A percentile compares a stretch with the other conserved stretches of the same genome.
phyloP scores from a whole-genome alignment of 2,888 invertebrate species.

The Cyaniris semiargus region DNA sequence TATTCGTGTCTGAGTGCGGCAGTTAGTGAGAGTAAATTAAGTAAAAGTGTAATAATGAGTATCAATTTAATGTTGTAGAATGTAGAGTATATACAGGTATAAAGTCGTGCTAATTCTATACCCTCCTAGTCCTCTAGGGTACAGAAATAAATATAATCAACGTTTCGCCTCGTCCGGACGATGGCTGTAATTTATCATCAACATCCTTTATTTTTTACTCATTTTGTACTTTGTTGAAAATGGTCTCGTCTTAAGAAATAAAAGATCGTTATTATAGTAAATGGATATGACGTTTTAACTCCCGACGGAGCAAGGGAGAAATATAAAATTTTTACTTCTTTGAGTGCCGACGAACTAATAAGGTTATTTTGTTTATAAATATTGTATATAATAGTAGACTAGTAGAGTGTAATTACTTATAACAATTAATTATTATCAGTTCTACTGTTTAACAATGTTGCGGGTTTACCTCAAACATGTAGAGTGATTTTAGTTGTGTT shows the following conservation, averaged over 20 bases:
- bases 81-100: background rate
- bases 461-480: no score
- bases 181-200: slow-evolving; percentile 10
- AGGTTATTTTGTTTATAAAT: no score
- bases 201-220: slow-evolving; percentile 2
- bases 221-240: slow-evolving; percentile 18
- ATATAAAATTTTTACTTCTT: background rate
- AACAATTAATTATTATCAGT: no score
- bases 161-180: slow-evolving; percentile 1
- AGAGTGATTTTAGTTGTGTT: no score
- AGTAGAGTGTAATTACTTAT: no score
- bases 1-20: no score
- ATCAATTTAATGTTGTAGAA: background rate
- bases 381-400: no score
- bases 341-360: background rate
- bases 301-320: background rate
- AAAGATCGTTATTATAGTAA: slow-evolving; percentile 1
- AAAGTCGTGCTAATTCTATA: background rate
- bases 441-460: no score
- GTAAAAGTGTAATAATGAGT: background rate
- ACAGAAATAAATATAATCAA: slow-evolving; percentile 21
- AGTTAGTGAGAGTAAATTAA: background rate
- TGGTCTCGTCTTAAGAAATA: background rate
- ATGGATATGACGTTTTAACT: background rate
- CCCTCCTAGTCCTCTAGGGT: background rate